Base-by-base conservation (phyloP, 2,113 vertebrate genomes). In the Galemys pyrenaicus region DNA sequence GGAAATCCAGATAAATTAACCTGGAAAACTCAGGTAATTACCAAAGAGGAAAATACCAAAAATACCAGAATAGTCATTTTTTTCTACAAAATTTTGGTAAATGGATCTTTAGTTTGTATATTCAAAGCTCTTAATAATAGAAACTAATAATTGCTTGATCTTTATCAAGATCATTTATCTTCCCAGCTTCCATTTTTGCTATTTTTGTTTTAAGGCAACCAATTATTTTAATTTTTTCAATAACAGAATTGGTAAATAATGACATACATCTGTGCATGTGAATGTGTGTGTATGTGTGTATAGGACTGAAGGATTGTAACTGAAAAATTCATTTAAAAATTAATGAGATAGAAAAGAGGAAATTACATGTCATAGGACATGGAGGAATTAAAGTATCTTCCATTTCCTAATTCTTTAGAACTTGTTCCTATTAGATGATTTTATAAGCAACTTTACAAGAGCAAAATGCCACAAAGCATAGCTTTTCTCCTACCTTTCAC, bases 391-490 rank as follows among this genome's bases (percentile, higher is more conserved):
- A 68, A 80, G 19, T 32, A 24, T 74, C 11, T 32, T 84, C 58
- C 17, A 39, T 7, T 65, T 73, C 71, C 51, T 73, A 70, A 82
- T 26, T 94, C 58, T 56, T 49, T 39, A 75, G 32, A 86, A 49
- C 4, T 10, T 75, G 26, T 91, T 91, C 35, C n/a, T 46, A 15
- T 35, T 49, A 24, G 16, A 41, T 87, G 60, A 67, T 74, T 93
- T 80, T 86, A 6, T 85, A 73, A 89, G 49, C 54, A 13, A 93
- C 35, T 68, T 77, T 93, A 26, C 9, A 65, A 62, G 49, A 75
- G 37, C 67, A 64, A 74, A 92, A 92, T 78, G 39, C 22, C 81
- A 95, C 24, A 90, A 80, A 67, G 46, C 62, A 51, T 90, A 87
- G 56, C 80, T 44, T 26, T 81, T 41, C 46, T 35, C 32, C 32